Conservation (phyloP, 2,797 vertebrate species). For the Menidia menidia region DNA sequence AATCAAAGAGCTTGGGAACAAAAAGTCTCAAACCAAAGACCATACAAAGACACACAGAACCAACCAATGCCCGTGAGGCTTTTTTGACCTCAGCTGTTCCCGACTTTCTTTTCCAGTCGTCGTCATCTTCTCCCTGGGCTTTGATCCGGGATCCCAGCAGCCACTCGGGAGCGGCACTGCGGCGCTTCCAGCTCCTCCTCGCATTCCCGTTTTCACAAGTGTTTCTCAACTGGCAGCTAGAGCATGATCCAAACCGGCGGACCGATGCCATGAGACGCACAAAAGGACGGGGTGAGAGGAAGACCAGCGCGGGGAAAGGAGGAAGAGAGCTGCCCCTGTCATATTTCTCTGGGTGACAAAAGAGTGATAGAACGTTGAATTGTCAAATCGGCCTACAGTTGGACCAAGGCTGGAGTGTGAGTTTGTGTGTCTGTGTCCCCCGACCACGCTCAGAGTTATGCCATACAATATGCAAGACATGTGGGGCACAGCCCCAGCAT, state of each 20-base stretch:
- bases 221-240: constrained; percentile 75
- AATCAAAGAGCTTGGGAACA: neutral
- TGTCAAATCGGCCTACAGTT: constrained; percentile 52
- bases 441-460: constrained; percentile 73
- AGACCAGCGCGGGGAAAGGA: constrained; percentile 28
- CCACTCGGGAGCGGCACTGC: constrained; percentile 65
- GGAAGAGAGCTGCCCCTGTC: constrained; percentile 43
- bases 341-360: constrained; percentile 61
- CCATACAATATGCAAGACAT: constrained; percentile 35
- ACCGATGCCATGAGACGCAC: constrained; percentile 74
- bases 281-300: constrained; percentile 24
- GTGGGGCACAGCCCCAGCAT: constrained; percentile 63
- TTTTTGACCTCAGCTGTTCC: constrained; percentile 21
- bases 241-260: constrained; percentile 76
- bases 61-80: constrained; percentile 63
- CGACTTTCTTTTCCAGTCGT: constrained; percentile 38
- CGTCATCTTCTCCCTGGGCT: constrained; percentile 71
- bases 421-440: constrained; percentile 44
- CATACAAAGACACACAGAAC: constrained; percentile 9
- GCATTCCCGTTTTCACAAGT: constrained; percentile 47
- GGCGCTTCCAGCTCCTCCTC: constrained; percentile 60
- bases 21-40: neutral
- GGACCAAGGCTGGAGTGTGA: constrained; percentile 19
- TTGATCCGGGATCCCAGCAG: constrained; percentile 75
- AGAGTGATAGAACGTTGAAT: constrained; percentile 38